phyloP scores from a whole-genome alignment of 1,140 invertebrate genomes.

The Drosophila pandora region DNA sequence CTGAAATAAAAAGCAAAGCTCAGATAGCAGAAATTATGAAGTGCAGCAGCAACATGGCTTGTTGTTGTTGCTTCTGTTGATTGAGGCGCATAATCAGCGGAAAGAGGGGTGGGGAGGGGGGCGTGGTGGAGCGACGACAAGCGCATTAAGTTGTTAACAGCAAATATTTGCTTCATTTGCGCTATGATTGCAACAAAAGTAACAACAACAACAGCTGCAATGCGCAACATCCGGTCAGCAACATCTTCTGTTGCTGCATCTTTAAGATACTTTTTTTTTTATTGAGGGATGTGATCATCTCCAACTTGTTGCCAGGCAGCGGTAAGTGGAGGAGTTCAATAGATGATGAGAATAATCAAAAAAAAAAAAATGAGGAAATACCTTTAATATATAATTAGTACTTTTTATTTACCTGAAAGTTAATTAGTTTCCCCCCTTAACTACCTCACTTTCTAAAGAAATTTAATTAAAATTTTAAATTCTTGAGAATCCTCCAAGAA shows the following conservation, averaged over 20 bases:
- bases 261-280: not conserved
- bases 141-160: slow-evolving; percentile 81
- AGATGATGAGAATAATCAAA: too few species aligned
- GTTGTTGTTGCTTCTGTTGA: slow-evolving; percentile 60
- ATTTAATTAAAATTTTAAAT: slow-evolving; percentile 3
- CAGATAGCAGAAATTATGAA: slow-evolving; percentile 81
- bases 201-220: slow-evolving; percentile 37
- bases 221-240: slow-evolving; percentile 61
- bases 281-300: slow-evolving; percentile 35
- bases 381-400: not conserved
- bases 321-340: slow-evolving; percentile 9
- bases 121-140: slow-evolving; percentile 44
- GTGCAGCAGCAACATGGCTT: slow-evolving; percentile 51
- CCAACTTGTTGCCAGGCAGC: slow-evolving; percentile 46
- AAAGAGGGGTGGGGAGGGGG: not conserved
- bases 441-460: not conserved
- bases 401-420: too few species aligned
- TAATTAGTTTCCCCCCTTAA: not conserved
- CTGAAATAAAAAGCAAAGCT: slow-evolving; percentile 81
- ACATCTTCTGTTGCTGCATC: slow-evolving; percentile 50
- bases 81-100: slow-evolving; percentile 78
- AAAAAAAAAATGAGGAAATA: not conserved
- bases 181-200: slow-evolving; percentile 66
- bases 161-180: slow-evolving; percentile 81
- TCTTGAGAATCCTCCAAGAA: not conserved